Percentiles rank a stretch among this genome's conserved stretches.
phyloP scores from a whole-genome alignment of 2,797 vertebrate species.

The Serranus cabrilla region DNA sequence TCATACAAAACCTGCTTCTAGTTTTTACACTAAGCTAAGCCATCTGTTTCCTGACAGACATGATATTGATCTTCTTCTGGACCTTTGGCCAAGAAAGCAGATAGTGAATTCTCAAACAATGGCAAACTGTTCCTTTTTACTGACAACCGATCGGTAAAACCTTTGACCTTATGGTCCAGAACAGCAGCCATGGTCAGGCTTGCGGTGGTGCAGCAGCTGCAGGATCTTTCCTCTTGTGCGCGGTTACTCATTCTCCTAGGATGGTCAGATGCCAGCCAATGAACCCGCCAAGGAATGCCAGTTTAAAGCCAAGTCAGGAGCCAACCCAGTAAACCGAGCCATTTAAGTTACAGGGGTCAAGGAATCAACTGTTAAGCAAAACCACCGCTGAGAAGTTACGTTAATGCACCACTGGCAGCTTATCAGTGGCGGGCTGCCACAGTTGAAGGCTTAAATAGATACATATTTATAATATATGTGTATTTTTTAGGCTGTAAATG shows the following conservation, averaged over 20 bases:
- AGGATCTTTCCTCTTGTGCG: background rate
- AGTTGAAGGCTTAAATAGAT: background rate
- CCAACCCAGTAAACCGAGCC: background rate
- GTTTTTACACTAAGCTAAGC: too few relatives aligned
- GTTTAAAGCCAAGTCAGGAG: background rate
- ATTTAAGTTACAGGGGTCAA: background rate
- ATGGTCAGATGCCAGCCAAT: background rate
- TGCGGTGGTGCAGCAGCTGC: background rate
- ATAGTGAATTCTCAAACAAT: background rate
- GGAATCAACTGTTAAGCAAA: slow-evolving; percentile 6
- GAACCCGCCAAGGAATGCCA: background rate
- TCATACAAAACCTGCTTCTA: too few relatives aligned
- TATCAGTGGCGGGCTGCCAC: slow-evolving; percentile 1
- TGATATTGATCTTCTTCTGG: too few relatives aligned
- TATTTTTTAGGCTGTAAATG: background rate
- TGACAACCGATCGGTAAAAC: background rate
- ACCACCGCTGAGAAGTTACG: background rate
- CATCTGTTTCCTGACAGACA: too few relatives aligned
- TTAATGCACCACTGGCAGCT: background rate
- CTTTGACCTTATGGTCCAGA: background rate
- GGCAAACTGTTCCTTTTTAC: background rate
- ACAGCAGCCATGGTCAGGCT: background rate
- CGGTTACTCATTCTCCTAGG: background rate
- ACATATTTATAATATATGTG: background rate
- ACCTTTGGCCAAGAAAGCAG: too few relatives aligned